Percentiles rank a stretch among this genome's conserved stretches.
phyloP scores from a whole-genome alignment of 1,140 invertebrate genomes.

The Drosophila parvula region DNA sequence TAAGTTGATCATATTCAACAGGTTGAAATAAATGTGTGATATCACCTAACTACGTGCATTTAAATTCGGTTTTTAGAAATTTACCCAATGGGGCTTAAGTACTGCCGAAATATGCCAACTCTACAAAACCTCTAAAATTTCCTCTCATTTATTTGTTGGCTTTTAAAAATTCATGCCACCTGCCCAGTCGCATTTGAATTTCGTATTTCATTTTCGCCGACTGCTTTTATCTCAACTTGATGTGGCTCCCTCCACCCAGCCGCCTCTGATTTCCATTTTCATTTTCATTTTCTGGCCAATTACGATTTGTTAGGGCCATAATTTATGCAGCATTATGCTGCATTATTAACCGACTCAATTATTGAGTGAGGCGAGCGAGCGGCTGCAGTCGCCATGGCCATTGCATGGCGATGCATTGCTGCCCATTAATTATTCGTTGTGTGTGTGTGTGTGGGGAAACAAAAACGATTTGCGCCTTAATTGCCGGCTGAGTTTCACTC shows the following conservation, averaged over 20 bases:
- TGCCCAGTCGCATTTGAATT: slow-evolving; percentile 12
- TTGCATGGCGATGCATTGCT: slow-evolving; percentile 10
- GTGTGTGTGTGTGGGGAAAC: slow-evolving; percentile 25
- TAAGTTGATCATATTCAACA: neutral
- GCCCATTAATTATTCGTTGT: slow-evolving; percentile 48
- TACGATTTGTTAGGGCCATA: slow-evolving; percentile 43
- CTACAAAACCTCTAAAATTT: too few relatives aligned
- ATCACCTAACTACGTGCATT: too few relatives aligned
- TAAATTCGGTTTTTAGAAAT: neutral
- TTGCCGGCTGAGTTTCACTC: slow-evolving; percentile 38
- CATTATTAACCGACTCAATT: slow-evolving; percentile 63
- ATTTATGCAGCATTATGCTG: slow-evolving; percentile 56
- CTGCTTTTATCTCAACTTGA: slow-evolving; percentile 9
- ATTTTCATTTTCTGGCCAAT: slow-evolving; percentile 22
- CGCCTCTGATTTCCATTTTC: slow-evolving; percentile 16
- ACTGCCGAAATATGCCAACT: neutral
- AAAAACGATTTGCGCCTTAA: slow-evolving; percentile 51
- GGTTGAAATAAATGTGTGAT: neutral
- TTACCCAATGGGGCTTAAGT: neutral
- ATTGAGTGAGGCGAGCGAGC: slow-evolving; percentile 30
- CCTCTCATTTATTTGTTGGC: neutral
- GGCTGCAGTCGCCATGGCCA: slow-evolving; percentile 12
- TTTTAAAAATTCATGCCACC: slow-evolving; percentile 6
- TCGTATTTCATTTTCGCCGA: neutral
- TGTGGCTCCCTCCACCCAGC: neutral